phyloP scores from a whole-genome alignment of 2,888 invertebrate genomes.

The Calliphora vomitoria region DNA sequence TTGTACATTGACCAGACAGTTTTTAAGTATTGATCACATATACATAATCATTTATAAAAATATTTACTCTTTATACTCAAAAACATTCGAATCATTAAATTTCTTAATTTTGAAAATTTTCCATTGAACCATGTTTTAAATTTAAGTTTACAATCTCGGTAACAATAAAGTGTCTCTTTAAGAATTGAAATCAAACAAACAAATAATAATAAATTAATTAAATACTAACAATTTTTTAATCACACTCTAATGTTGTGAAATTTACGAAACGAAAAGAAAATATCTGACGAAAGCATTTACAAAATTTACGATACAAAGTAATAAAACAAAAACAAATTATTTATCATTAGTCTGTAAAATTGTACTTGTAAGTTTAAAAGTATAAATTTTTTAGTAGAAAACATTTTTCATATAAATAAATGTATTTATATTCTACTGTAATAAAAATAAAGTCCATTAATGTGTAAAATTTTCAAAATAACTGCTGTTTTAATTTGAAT shows the following conservation, averaged over 20 bases:
- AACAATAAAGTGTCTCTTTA: slow-evolving; percentile 58
- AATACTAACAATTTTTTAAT: slow-evolving; percentile 44
- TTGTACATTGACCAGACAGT: neutral
- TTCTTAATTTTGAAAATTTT: slow-evolving; percentile 10
- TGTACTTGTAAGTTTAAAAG: slow-evolving; percentile 46
- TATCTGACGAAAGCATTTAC: slow-evolving; percentile 57
- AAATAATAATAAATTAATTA: neutral
- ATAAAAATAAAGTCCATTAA: slow-evolving; percentile 63
- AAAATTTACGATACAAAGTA: slow-evolving; percentile 53
- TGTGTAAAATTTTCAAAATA: slow-evolving; percentile 55
- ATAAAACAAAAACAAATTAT: slow-evolving; percentile 48
- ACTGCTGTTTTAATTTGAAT: neutral
- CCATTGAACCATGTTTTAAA: neutral
- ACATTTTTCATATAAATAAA: slow-evolving; percentile 59
- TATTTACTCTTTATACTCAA: slow-evolving; percentile 33
- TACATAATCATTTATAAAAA: slow-evolving; percentile 62
- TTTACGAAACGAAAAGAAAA: slow-evolving; percentile 48
- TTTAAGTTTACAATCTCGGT: slow-evolving; percentile 8
- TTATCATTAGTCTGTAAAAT: slow-evolving; percentile 66
- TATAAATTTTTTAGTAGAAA: slow-evolving; percentile 49
- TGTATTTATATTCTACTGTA: slow-evolving; percentile 59
- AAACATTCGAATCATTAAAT: neutral
- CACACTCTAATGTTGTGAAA: slow-evolving; percentile 71
- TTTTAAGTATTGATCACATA: neutral
- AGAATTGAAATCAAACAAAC: slow-evolving; percentile 58